A percentile compares a stretch with the other conserved stretches of the same genome.
phyloP scores from a whole-genome alignment of 2,113 vertebrate species.

The Hypocryptadius cinnamomeus region DNA sequence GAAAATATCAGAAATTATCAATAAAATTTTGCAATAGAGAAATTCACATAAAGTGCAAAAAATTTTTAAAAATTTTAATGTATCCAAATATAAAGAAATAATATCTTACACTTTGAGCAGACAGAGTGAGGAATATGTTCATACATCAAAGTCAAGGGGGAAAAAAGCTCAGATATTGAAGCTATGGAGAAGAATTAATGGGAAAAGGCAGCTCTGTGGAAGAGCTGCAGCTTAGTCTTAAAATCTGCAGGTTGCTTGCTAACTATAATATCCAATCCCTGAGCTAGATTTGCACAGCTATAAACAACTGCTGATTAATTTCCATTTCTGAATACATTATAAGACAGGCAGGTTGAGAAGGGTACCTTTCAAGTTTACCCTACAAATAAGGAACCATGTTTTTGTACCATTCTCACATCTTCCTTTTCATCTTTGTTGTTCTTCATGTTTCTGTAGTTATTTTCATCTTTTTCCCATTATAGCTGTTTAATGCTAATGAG shows the following conservation, averaged over 20 bases:
- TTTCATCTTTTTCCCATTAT: conserved; percentile 3
- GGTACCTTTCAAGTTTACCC: conserved; percentile 7
- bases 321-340: not conserved
- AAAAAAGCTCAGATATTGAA: not conserved
- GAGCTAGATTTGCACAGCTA: not conserved
- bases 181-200: not conserved
- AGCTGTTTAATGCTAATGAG: not conserved
- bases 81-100: not conserved
- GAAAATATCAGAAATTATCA: not conserved
- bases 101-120: not conserved
- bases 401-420: not conserved
- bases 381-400: not conserved
- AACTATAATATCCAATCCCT: not conserved
- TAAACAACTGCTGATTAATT: conserved; percentile 18
- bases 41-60: not conserved
- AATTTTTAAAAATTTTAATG: not conserved
- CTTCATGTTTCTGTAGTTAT: conserved; percentile 2
- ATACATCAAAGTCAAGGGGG: not conserved
- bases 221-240: not conserved
- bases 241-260: not conserved
- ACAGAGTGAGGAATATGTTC: not conserved
- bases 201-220: not conserved
- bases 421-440: conserved; percentile 22
- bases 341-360: not conserved
- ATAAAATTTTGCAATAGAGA: not conserved